Percentiles rank a stretch among this genome's conserved stretches.
These are phyloP conservation scores for Xylocampa areola DNA, from an alignment of 2,888 invertebrate species.

Conservation along the genomic window DNA sequence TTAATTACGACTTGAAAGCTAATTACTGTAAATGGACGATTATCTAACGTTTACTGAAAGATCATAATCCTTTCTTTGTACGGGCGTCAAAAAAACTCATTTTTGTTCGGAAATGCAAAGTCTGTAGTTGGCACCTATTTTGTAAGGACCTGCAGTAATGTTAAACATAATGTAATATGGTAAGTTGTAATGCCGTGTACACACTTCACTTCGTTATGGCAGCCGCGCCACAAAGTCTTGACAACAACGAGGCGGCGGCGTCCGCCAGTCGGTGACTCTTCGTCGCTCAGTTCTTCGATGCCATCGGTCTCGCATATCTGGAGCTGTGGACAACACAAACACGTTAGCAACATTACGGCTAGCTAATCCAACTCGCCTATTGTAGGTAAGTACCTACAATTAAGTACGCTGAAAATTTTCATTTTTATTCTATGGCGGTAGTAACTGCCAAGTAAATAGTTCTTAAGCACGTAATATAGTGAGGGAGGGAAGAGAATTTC, in stretches of 20 bases:
- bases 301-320: conserved; percentile 94
- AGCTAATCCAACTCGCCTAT: not conserved
- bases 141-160: too few species aligned
- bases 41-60: too few species aligned
- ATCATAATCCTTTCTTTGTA: too few species aligned
- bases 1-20: too few species aligned
- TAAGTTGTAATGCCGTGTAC: too few species aligned
- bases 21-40: too few species aligned
- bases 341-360: not conserved
- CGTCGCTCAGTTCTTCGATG: conserved; percentile 91
- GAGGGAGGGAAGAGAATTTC: conserved; percentile 74
- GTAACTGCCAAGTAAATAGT: conserved; percentile 79
- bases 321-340: conserved; percentile 82
- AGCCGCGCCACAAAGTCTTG: conserved; percentile 93
- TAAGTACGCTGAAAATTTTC: conserved; percentile 70
- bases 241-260: conserved; percentile 93
- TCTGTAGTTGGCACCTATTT: too few species aligned
- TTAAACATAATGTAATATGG: too few species aligned
- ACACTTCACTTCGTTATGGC: conserved; percentile 92
- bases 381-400: conserved; percentile 25
- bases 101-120: too few species aligned
- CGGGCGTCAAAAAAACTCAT: too few species aligned
- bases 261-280: conserved; percentile 91
- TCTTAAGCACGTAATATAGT: conserved; percentile 84
- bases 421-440: conserved; percentile 78